Percentiles rank a stretch among this genome's conserved stretches.
Conservation (phyloP, 2,797 vertebrate genomes). For the Tinamus major region DNA sequence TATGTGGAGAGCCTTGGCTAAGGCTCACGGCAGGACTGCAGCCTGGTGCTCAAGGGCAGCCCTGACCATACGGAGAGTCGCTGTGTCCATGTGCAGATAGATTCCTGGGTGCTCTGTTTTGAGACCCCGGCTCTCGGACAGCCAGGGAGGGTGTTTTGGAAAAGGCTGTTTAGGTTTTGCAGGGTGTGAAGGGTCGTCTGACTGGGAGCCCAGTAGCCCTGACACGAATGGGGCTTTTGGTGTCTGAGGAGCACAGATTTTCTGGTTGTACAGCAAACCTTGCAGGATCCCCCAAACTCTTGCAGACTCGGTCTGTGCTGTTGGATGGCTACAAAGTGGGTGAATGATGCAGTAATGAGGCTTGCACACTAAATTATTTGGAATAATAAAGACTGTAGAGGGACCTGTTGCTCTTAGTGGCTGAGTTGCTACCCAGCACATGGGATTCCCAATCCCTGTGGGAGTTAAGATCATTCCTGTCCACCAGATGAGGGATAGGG, state of each 20-base stretch:
- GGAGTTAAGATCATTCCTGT: background rate
- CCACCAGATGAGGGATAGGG: background rate
- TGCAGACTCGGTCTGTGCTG: background rate
- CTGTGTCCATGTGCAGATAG: background rate
- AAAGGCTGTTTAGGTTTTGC: fast-evolving
- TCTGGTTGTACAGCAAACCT: background rate
- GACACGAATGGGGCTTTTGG: background rate
- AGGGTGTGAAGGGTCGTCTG: background rate
- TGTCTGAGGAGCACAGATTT: background rate
- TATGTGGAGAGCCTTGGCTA: background rate
- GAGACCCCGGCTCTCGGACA: background rate
- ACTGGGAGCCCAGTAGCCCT: background rate
- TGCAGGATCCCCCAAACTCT: background rate
- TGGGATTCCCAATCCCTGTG: background rate
- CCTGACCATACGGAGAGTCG: background rate
- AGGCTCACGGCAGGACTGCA: background rate
- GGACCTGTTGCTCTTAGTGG: background rate
- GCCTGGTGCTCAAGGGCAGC: background rate
- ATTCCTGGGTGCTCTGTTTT: background rate
- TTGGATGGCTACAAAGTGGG: background rate
- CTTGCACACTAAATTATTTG: background rate
- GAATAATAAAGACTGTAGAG: background rate
- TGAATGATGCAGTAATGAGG: background rate
- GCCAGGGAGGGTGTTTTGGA: background rate
- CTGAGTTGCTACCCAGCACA: background rate